Percentiles rank a stretch among this genome's conserved stretches.
phyloP scores from a whole-genome alignment of 2,113 vertebrate genomes.

The Pyxicephalus adspersus region DNA sequence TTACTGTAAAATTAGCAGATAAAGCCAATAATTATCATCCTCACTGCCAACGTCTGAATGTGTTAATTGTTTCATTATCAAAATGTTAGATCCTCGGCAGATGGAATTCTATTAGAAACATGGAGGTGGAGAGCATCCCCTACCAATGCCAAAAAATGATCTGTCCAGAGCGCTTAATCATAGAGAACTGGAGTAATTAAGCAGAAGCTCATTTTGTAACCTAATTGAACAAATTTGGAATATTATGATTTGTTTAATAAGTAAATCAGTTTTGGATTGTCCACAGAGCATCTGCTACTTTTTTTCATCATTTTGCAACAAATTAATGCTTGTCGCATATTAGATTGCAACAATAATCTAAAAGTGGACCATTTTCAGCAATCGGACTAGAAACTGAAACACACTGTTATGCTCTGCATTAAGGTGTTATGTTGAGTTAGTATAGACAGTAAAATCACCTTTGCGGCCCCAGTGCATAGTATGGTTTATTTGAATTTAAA shows the following conservation, averaged over 20 bases:
- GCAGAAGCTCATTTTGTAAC: conserved; percentile 54
- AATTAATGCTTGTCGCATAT: too few relatives aligned
- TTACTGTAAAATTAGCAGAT: conserved; percentile 27
- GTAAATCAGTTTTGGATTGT: conserved; percentile 45
- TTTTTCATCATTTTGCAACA: not conserved
- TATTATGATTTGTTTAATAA: conserved; percentile 56
- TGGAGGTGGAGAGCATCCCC: conserved; percentile 33
- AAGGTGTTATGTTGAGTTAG: too few relatives aligned
- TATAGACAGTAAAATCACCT: too few relatives aligned
- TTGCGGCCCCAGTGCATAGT: too few relatives aligned
- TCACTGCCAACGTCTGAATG: conserved; percentile 39
- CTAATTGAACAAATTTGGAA: conserved; percentile 54
- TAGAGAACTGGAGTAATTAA: conserved; percentile 25
- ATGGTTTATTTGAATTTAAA: too few relatives aligned
- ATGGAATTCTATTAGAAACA: conserved; percentile 55
- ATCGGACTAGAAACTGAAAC: too few relatives aligned
- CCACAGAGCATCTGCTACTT: conserved; percentile 38
- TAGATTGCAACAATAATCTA: too few relatives aligned
- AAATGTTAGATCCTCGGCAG: conserved; percentile 48
- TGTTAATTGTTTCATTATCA: conserved; percentile 55
- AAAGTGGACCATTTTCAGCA: too few relatives aligned
- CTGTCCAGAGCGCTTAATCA: conserved; percentile 42
- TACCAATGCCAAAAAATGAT: conserved; percentile 41
- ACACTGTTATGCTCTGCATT: too few relatives aligned
- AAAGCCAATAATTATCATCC: conserved; percentile 34